phyloP scores from a whole-genome alignment of 2,888 invertebrate genomes.

The Oligia fasciuncula region DNA sequence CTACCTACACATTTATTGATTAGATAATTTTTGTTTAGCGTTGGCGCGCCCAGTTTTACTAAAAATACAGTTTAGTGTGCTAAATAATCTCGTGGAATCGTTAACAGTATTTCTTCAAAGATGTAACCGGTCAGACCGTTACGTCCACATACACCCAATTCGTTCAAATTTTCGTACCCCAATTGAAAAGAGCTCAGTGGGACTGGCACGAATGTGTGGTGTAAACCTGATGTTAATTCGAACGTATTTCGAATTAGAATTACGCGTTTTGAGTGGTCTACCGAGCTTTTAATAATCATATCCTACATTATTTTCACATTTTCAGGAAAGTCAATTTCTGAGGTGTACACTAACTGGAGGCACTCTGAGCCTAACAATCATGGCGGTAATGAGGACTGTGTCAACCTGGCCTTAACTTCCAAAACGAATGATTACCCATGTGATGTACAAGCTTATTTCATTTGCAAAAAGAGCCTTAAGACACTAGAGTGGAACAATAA shows the following conservation, averaged over 20 bases:
- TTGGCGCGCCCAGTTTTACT: neutral
- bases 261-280: neutral
- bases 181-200: neutral
- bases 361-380: constrained; percentile 62
- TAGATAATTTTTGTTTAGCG: neutral
- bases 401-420: constrained; percentile 61
- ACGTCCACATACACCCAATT: neutral
- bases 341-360: neutral
- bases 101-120: neutral
- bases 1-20: neutral
- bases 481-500: constrained; percentile 76
- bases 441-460: neutral
- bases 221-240: neutral
- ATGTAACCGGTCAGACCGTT: neutral
- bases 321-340: constrained; percentile 17
- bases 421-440: constrained; percentile 77
- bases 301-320: neutral
- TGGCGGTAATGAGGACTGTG: constrained; percentile 73
- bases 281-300: neutral
- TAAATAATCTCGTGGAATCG: neutral
- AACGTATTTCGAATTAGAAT: neutral
- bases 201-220: neutral
- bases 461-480: constrained; percentile 79
- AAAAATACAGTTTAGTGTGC: neutral
- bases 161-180: neutral